These are phyloP conservation scores for Sabatieria punctata DNA, from an alignment of 2,888 invertebrate species.

Conservation along the genomic window DNA sequence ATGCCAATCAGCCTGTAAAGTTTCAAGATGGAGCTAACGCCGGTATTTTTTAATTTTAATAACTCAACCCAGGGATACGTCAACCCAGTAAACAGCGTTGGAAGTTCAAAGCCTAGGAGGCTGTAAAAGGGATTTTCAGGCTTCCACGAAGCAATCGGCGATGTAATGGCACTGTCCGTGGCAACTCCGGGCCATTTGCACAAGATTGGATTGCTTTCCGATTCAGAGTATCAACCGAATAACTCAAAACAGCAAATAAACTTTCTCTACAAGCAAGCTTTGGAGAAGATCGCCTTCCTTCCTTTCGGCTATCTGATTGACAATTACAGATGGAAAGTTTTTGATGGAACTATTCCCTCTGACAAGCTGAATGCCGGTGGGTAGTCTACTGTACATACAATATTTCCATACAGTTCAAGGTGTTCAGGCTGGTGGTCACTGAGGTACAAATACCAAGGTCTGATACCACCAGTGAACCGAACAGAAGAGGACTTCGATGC, in stretches of 20 bases:
- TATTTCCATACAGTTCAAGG: no score
- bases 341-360: slow-evolving; percentile 50
- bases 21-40: slow-evolving; percentile 10
- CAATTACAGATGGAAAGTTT: slow-evolving; percentile 67
- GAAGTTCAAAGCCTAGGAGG: no score
- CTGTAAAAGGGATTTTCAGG: no score
- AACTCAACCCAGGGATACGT: no score
- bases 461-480: slow-evolving; percentile 2
- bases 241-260: slow-evolving; percentile 43
- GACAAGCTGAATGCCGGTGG: slow-evolving; percentile 70
- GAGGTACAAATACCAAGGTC: slow-evolving; percentile 29
- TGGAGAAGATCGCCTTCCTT: slow-evolving; percentile 65
- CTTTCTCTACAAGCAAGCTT: slow-evolving; percentile 60
- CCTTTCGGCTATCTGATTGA: slow-evolving; percentile 69
- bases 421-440: slow-evolving; percentile 75
- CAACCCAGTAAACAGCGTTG: no score
- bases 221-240: slow-evolving; percentile 2
- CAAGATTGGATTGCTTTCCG: slow-evolving; percentile 5
- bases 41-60: no score
- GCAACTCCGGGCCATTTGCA: slow-evolving; percentile 8
- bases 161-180: slow-evolving; percentile 8
- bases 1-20: slow-evolving; percentile 19
- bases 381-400: no score
- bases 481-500: slow-evolving; percentile 13
- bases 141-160: slow-evolving; percentile 10